Conservation (phyloP, 2,888 invertebrate species). For the Caenorhabditis sp. region DNA sequence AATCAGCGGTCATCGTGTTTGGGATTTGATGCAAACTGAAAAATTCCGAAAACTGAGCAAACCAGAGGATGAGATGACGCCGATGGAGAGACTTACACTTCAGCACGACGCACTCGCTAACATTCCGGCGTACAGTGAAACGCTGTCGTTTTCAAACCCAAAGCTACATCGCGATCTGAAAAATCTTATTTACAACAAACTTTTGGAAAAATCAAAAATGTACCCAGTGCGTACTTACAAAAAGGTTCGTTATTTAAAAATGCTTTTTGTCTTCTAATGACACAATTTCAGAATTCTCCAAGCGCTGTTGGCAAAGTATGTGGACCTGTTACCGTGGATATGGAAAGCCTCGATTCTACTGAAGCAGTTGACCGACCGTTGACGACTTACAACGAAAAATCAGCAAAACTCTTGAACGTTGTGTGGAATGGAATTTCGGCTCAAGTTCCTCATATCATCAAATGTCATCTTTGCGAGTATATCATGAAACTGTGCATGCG, state of each 20-base stretch:
- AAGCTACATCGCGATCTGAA: background rate
- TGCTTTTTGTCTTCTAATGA: no score
- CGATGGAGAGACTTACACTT: background rate
- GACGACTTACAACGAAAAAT: background rate
- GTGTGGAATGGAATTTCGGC: background rate
- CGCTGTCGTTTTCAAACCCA: conserved; percentile 2
- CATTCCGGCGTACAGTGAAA: conserved; percentile 9
- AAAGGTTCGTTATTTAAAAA: background rate
- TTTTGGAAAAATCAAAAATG: background rate
- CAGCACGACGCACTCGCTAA: background rate
- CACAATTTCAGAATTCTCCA: no score
- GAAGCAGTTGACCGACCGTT: background rate
- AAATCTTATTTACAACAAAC: no score
- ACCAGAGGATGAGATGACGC: background rate
- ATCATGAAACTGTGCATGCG: conserved; percentile 44
- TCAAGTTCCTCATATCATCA: conserved; percentile 11
- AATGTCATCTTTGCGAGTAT: conserved; percentile 25
- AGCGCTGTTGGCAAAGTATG: background rate
- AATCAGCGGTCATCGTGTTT: background rate
- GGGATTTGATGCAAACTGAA: conserved; percentile 16
- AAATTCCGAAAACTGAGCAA: background rate
- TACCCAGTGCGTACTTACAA: background rate
- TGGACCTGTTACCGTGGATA: background rate
- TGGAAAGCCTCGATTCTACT: background rate
- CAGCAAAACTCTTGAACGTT: background rate